Percentiles rank a stretch among this genome's conserved stretches.
Conservation (phyloP, 1,140 invertebrate species). For the Aricia agestis region DNA sequence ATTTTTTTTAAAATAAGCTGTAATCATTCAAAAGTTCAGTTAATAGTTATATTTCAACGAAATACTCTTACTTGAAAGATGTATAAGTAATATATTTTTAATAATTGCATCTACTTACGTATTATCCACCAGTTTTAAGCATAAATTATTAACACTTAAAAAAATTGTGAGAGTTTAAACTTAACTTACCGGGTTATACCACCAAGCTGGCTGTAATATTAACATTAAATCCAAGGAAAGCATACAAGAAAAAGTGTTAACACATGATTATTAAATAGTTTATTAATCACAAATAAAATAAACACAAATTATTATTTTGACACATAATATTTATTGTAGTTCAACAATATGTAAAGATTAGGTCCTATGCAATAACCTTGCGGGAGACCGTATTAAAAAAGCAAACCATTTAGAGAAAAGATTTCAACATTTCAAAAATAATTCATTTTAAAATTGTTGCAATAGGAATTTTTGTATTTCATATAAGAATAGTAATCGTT, state of each 20-base stretch:
- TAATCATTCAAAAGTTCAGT: no score
- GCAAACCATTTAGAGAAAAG: background rate
- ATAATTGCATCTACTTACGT: background rate
- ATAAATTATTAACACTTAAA: constrained; percentile 6
- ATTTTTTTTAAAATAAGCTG: no score
- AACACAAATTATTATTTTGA: background rate
- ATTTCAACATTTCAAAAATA: background rate
- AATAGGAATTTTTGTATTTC: background rate
- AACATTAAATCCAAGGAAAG: constrained; percentile 41
- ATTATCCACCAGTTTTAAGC: background rate
- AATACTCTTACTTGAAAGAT: no score
- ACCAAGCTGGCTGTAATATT: constrained; percentile 85
- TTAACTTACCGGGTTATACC: constrained; percentile 91
- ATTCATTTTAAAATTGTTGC: background rate
- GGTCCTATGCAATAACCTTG: background rate
- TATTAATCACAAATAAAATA: constrained; percentile 6
- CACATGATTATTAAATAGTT: constrained; percentile 25
- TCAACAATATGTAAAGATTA: background rate
- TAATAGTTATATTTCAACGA: no score
- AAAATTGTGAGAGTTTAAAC: constrained; percentile 8
- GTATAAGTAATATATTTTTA: no score
- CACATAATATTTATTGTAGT: background rate
- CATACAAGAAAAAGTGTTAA: constrained; percentile 28
- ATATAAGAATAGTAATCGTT: background rate
- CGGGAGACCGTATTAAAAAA: no score